Conservation (phyloP, 1,140 invertebrate genomes). For the Hydropsyche tenuis region DNA sequence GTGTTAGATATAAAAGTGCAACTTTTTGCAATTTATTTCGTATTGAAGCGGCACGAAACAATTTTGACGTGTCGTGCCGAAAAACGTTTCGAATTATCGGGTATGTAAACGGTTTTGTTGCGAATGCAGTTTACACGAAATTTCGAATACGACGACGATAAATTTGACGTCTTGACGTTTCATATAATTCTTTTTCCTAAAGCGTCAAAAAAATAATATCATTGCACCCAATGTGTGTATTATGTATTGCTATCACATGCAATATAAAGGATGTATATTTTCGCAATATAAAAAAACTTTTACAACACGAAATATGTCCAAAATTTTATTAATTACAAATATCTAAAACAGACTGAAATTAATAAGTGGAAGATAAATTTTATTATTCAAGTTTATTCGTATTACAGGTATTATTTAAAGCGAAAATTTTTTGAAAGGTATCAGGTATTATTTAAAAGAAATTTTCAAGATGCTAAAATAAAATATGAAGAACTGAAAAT, state of each 20-base stretch:
- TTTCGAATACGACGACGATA: slow-evolving; percentile 1
- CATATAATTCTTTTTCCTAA: background rate
- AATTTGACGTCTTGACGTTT: slow-evolving; percentile 18
- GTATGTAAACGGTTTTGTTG: slow-evolving; percentile 18
- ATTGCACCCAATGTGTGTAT: background rate
- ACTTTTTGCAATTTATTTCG: slow-evolving; percentile 9
- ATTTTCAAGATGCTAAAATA: background rate
- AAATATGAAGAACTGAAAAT: background rate
- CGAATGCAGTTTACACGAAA: slow-evolving; percentile 18
- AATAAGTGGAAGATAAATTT: too few species aligned
- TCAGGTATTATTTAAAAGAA: background rate
- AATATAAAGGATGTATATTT: too few species aligned
- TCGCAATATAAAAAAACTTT: too few species aligned
- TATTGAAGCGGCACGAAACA: slow-evolving; percentile 13
- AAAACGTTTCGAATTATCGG: slow-evolving; percentile 11
- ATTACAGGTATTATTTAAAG: too few species aligned
- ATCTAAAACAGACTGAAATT: too few species aligned
- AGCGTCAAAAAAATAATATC: slow-evolving; percentile 8
- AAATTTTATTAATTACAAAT: too few species aligned
- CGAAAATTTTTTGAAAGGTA: too few species aligned
- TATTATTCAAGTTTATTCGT: too few species aligned
- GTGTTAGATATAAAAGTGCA: slow-evolving; percentile 8
- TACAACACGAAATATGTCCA: too few species aligned
- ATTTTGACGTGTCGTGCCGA: slow-evolving; percentile 17
- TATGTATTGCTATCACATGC: too few species aligned